phyloP scores from a whole-genome alignment of 2,797 vertebrate species.

The Falco rusticolus region DNA sequence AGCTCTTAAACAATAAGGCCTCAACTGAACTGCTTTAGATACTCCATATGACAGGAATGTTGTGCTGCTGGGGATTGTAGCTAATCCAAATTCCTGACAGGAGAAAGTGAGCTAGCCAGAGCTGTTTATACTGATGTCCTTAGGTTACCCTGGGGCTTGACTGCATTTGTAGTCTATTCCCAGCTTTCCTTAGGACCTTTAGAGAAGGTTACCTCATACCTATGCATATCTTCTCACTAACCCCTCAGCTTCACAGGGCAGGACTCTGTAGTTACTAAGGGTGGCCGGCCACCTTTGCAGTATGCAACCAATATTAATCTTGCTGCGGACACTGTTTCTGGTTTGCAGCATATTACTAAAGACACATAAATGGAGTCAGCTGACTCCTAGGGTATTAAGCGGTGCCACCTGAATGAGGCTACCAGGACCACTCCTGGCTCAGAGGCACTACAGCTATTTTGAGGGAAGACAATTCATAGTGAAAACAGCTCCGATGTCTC shows the following conservation, averaged over 20 bases:
- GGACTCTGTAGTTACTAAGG: neutral
- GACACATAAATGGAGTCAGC: neutral
- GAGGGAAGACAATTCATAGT: neutral
- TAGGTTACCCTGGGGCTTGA: neutral
- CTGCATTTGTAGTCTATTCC: neutral
- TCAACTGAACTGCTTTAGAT: neutral
- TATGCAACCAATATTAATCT: neutral
- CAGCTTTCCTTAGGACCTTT: neutral
- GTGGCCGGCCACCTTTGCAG: neutral
- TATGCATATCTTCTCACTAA: neutral
- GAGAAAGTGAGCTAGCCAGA: neutral
- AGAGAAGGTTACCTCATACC: neutral
- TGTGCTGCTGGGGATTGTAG: neutral
- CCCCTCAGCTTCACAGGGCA: neutral
- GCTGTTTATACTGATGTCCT: neutral
- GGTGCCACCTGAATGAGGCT: neutral
- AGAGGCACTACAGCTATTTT: neutral
- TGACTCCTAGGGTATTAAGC: neutral
- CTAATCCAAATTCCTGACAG: slow-evolving; percentile 2
- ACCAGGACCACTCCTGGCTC: neutral
- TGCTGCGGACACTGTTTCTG: neutral
- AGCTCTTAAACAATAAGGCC: neutral
- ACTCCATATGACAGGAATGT: neutral
- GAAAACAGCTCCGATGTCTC: neutral
- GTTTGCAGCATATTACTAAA: neutral